A percentile compares a stretch with the other conserved stretches of the same genome.
Evolutionary conservation across 35 echinoderm and acorn worm species (phyloP).

Genomic region (Lytechinus pictus): DNA sequence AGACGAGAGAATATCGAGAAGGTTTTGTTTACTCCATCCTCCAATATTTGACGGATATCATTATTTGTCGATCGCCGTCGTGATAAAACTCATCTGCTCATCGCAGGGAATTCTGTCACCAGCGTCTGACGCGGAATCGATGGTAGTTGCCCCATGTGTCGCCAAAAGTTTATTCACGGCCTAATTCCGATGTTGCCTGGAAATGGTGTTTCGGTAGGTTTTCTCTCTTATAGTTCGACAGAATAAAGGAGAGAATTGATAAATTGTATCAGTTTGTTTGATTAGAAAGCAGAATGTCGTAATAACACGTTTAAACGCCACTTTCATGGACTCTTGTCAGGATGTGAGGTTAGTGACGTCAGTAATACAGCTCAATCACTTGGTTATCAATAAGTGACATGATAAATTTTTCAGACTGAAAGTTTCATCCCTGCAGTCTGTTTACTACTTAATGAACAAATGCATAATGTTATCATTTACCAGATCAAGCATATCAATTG

Average conservation of each 20-base stretch:
- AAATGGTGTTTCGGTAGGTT: not conserved
- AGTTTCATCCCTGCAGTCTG: too few relatives aligned
- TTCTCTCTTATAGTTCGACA: not conserved
- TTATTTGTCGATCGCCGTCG: slow-evolving; percentile 10
- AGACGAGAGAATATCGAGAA: not conserved
- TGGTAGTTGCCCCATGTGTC: not conserved
- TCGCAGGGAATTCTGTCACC: slow-evolving; percentile 35
- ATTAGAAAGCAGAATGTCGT: not conserved
- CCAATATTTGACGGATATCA: slow-evolving; percentile 11
- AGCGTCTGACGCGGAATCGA: not conserved
- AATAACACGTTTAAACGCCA: not conserved
- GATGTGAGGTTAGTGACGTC: too few relatives aligned
- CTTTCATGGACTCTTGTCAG: too few relatives aligned
- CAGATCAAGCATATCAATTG: too few relatives aligned
- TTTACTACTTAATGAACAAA: too few relatives aligned
- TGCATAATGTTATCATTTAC: too few relatives aligned
- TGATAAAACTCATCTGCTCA: not conserved
- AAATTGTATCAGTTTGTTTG: not conserved
- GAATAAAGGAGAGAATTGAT: not conserved
- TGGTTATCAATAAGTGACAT: too few relatives aligned
- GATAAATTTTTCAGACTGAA: too few relatives aligned
- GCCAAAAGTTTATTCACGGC: slow-evolving; percentile 18
- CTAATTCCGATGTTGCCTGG: not conserved
- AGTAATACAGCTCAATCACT: too few relatives aligned
- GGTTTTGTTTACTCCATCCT: not conserved